Base-by-base conservation (phyloP, 2,888 invertebrate species). In the Acanthococcus lagerstroemiae region DNA sequence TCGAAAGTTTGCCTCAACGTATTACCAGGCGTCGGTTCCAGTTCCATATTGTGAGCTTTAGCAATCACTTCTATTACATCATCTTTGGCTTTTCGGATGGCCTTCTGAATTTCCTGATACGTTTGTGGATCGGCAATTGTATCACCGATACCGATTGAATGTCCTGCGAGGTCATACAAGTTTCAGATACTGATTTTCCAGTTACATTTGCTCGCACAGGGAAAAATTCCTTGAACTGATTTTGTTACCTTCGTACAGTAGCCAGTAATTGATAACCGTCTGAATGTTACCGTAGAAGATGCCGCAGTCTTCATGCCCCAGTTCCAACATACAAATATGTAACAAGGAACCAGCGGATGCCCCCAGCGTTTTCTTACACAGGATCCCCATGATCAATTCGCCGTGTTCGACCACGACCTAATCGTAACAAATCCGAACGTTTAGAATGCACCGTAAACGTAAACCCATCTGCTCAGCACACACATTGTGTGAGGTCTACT, bases 21-120 rank as follows among this genome's bases (percentile, higher is more conserved):
- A 76, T 99, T 99, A 82, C 99, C 99, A 9, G 99, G 99, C 1
- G 95, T 95, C 0, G 97, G 95, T 74, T 97, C 97, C 73, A 99
- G 79, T 75, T 99, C 96, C 88, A 97, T 96, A 75, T 97, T 97
- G 80, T 99, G 99, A 22, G 99, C 99, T 78, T 97, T 97, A 74
- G 97, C 96, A 74, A 99, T 99, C 0, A 99, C 96, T 74, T 97
- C 95, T 81, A 96, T 95, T 80, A 99, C 99, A 79, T 99, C 97
- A 75, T 93, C 90, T 82, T 99, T 99, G 73, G 99, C 99, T 80
- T 96, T 96, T 71, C 89, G 89, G 75, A 99, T 99, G 55, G 97
- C 94, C 74, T 90, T 89, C 81, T 96, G 96, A 76, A 99, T 99
- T 79, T 97, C 96, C 73, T 87, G 83, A 76, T 99, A 99, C 0